A percentile compares a stretch with the other conserved stretches of the same genome.
These are phyloP conservation scores for Amblyjoppa proteus DNA, from an alignment of 2,888 invertebrate genomes.

Conservation along the genomic window DNA sequence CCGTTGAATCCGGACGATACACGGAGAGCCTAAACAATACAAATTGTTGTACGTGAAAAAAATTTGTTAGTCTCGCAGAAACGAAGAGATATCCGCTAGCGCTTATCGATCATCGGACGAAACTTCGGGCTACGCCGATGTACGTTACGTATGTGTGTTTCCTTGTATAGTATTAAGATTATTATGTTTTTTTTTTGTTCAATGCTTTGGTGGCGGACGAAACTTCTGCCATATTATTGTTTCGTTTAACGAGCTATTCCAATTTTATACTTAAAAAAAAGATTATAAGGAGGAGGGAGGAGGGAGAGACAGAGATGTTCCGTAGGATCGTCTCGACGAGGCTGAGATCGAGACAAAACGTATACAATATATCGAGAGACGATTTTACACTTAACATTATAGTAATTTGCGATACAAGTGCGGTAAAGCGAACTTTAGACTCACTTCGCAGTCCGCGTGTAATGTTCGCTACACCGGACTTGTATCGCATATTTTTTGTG, in stretches of 20 bases:
- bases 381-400: neutral
- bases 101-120: neutral
- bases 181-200: slow-evolving; percentile 8
- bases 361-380: neutral
- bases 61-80: neutral
- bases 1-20: neutral
- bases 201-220: slow-evolving; percentile 66
- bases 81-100: neutral
- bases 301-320: neutral
- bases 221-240: slow-evolving; percentile 59
- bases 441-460: too few relatives aligned
- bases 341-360: neutral
- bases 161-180: slow-evolving; percentile 34
- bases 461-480: too few relatives aligned
- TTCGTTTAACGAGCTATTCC: slow-evolving; percentile 50
- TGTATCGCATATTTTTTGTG: too few relatives aligned
- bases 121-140: neutral
- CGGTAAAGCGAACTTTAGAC: too few relatives aligned
- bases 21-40: neutral
- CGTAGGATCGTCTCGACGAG: slow-evolving; percentile 11
- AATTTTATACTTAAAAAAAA: slow-evolving; percentile 15
- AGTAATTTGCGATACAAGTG: too few relatives aligned
- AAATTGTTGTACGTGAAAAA: too few relatives aligned
- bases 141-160: neutral
- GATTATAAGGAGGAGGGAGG: neutral